Evolutionary conservation across 2,113 vertebrate species (phyloP).

Genomic region (Telmatochromis sp.): DNA sequence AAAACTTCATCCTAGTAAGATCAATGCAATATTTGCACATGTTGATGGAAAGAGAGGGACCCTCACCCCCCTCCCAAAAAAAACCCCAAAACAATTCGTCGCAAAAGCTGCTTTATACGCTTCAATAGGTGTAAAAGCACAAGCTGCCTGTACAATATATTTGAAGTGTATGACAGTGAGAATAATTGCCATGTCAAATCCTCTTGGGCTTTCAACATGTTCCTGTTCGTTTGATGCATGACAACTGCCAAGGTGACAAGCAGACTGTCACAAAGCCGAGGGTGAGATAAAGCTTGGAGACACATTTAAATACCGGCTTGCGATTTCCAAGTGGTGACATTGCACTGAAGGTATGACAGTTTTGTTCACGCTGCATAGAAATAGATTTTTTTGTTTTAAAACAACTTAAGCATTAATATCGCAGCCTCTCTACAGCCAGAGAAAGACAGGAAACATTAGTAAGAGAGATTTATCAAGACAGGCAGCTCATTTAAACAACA

Average conservation of each 20-base stretch:
- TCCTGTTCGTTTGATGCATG: slow-evolving; percentile 37
- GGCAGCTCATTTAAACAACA: not conserved
- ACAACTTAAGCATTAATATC: not conserved
- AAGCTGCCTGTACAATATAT: slow-evolving; percentile 16
- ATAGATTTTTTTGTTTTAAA: not conserved
- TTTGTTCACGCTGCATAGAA: not conserved
- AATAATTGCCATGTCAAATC: slow-evolving; percentile 56
- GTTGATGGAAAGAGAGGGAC: not conserved
- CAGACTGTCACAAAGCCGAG: slow-evolving; percentile 2
- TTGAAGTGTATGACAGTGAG: slow-evolving; percentile 30
- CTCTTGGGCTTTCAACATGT: slow-evolving; percentile 23
- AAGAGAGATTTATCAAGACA: not conserved
- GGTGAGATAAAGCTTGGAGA: slow-evolving; percentile 10
- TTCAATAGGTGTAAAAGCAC: slow-evolving; percentile 42
- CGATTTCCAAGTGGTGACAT: not conserved
- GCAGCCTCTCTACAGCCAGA: not conserved
- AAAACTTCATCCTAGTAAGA: not conserved
- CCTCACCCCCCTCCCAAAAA: rapidly evolving
- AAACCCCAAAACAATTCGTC: not conserved
- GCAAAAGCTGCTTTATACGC: slow-evolving; percentile 23
- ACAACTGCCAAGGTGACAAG: slow-evolving; percentile 40
- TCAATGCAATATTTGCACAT: not conserved
- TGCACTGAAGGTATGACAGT: not conserved
- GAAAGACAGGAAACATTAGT: not conserved
- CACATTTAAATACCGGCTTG: slow-evolving; percentile 1